These are phyloP conservation scores for Amblyteles armatorius DNA, from an alignment of 2,888 invertebrate genomes.

Conservation along the genomic window DNA sequence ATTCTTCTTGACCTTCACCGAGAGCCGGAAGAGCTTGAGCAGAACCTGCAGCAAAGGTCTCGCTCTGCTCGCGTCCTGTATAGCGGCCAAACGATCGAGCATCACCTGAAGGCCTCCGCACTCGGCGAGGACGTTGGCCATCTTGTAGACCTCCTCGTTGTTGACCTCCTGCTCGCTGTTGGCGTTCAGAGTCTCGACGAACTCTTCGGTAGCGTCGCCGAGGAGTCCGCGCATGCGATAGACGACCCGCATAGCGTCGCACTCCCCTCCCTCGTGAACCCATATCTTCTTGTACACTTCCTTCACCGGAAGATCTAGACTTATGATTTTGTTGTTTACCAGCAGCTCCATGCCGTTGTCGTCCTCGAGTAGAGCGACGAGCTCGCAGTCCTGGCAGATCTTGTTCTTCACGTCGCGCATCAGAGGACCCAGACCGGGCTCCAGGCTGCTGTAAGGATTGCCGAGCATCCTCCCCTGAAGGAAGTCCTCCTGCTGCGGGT, in stretches of 20 bases:
- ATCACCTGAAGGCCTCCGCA: slow-evolving; percentile 93
- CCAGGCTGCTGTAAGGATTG: slow-evolving; percentile 98
- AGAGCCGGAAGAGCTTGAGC: slow-evolving; percentile 94
- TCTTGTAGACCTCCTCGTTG: slow-evolving; percentile 96
- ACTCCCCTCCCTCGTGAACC: slow-evolving; percentile 95
- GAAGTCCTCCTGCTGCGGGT: slow-evolving; percentile 99
- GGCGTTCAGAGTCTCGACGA: slow-evolving; percentile 96
- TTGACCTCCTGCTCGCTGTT: slow-evolving; percentile 95
- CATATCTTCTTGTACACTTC: slow-evolving; percentile 92
- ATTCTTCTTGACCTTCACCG: slow-evolving; percentile 95
- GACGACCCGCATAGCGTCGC: slow-evolving; percentile 98
- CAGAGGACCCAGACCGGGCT: slow-evolving; percentile 97
- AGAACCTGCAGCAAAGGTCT: slow-evolving; percentile 95
- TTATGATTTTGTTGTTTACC: slow-evolving; percentile 99
- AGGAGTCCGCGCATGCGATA: slow-evolving; percentile 99
- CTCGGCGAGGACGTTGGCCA: slow-evolving; percentile 94
- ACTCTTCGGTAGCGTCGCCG: slow-evolving; percentile 99
- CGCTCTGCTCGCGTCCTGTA: slow-evolving; percentile 94
- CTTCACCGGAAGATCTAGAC: slow-evolving; percentile 97
- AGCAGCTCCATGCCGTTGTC: slow-evolving; percentile 99
- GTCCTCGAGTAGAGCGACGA: slow-evolving; percentile 98
- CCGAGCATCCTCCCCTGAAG: slow-evolving; percentile 98
- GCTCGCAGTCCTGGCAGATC: slow-evolving; percentile 98
- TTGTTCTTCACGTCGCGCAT: slow-evolving; percentile 99
- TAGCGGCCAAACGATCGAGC: slow-evolving; percentile 93